These are phyloP conservation scores for Vombatus ursinus DNA, from an alignment of 2,113 vertebrate species.

Conservation along the genomic window DNA sequence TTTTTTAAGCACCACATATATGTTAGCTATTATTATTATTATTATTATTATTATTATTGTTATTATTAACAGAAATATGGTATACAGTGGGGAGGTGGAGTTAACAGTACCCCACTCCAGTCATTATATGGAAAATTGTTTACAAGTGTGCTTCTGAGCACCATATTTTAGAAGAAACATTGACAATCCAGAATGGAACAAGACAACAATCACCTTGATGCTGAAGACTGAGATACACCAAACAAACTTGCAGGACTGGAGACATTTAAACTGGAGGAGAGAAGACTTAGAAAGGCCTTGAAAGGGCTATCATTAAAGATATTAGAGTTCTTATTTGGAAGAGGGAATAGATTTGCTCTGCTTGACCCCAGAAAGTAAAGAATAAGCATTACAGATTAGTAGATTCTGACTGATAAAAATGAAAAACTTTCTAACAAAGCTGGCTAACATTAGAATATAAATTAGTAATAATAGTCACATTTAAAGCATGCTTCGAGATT, in stretches of 20 bases:
- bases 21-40: background rate
- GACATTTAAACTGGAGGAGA: background rate
- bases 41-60: background rate
- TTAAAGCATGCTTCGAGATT: background rate
- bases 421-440: background rate
- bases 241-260: background rate
- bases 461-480: background rate
- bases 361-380: background rate
- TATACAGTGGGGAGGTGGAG: background rate
- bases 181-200: background rate
- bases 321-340: background rate
- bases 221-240: background rate
- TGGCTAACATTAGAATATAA: background rate
- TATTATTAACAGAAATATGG: background rate
- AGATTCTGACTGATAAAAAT: background rate
- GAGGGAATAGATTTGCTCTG: background rate
- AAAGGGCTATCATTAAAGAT: background rate
- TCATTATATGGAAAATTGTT: background rate
- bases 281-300: background rate
- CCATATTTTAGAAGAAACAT: background rate
- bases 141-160: background rate
- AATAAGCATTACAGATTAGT: background rate
- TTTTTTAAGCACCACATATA: background rate
- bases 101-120: no score
- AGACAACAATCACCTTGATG: background rate